Evolutionary conservation across 53 echinoderm and acorn worm species (phyloP), one percentile per base, ranked within the genome.

Genomic region (Astropecten irregularis): DNA sequence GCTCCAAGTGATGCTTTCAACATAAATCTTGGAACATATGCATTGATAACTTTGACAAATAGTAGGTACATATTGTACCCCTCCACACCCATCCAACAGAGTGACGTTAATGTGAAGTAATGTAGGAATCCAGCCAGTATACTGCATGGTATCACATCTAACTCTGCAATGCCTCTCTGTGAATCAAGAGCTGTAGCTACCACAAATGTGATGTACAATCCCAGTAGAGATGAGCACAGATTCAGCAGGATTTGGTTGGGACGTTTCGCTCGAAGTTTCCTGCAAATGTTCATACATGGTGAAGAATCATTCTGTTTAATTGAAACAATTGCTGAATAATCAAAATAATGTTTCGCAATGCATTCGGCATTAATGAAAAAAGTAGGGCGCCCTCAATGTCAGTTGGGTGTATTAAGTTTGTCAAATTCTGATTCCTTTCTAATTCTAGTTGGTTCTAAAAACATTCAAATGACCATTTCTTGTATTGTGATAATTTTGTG

Each of bases 61-160:
- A 88, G 69, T 13, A 89, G 89, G 37, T 95, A 95, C 93, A 95
- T 89, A 59, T 95, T 95, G 89, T 84, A 82, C 0, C 91, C 93
- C 52, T 95, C 93, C 46, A 95, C 93, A 16, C 82, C 84, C 96
- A 95, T 95, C 96, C 96, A 95, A 8, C 82, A 86, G 16, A 95
- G 82, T 5, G 96, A 88, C 1, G 93, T 68, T 40, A 95, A 60
- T 0, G 91, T 87, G 70, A 95, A 95, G 82, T 90, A 95, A 52
- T 95, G 96, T n/a, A 95, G 67, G 18, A 95, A 23, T 13, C 62
- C 92, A 11, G 92, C 95, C 23, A 92, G 83, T 26, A 92, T 67
- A 20, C 82, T 81, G 69, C 95, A 92, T 1, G 87, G 88, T 37
- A 87, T 15, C 52, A 73, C 76, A 27, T 34, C 51, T 29, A 92